Conservation (phyloP, 2,113 vertebrate species). For the Pitta sordida region DNA sequence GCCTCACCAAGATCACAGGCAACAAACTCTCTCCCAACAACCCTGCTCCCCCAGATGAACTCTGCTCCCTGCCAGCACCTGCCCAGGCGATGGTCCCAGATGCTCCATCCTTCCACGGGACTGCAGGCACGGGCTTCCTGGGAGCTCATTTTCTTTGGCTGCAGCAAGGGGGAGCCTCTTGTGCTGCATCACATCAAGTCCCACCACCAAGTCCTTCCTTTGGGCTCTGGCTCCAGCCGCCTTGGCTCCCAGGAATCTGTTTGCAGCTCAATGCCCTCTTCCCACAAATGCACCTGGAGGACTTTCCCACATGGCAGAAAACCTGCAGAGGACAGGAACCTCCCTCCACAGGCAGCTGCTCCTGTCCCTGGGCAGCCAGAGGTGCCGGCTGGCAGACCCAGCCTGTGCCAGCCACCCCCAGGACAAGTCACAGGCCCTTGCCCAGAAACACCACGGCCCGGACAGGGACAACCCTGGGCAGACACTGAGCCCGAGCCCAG, state of each 20-base stretch:
- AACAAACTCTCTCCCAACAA: background rate
- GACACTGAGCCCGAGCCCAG: accelerated
- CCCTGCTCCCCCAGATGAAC: accelerated
- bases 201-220: background rate
- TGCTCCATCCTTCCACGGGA: accelerated
- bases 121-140: background rate
- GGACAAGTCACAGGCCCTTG: background rate
- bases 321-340: background rate
- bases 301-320: background rate
- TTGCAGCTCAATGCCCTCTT: background rate
- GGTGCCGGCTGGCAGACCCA: accelerated
- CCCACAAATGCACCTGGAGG: background rate
- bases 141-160: accelerated
- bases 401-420: accelerated
- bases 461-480: background rate
- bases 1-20: background rate
- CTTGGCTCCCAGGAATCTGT: background rate
- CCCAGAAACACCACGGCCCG: background rate
- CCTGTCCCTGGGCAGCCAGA: background rate
- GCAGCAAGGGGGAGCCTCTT: background rate
- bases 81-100: background rate
- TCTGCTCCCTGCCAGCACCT: background rate
- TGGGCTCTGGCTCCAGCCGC: background rate
- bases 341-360: background rate
- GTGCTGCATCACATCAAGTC: accelerated